Base-by-base conservation (phyloP, 2,113 vertebrate genomes). In the Balaeniceps rex region DNA sequence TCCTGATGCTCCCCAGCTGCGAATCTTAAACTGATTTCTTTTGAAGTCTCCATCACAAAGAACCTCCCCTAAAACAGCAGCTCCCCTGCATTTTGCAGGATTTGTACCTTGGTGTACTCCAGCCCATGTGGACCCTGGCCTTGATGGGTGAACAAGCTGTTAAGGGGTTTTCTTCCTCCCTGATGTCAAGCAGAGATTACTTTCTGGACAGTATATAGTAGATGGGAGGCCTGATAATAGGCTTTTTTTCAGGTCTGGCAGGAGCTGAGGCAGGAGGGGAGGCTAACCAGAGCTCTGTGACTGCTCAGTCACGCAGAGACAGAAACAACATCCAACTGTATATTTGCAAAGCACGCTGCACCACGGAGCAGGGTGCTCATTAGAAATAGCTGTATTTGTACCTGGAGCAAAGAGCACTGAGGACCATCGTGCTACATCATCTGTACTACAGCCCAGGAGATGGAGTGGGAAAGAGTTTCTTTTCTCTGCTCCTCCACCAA, bases 191-290 rank as follows among this genome's bases (percentile, higher is more conserved):
- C 42, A 68, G 70, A 91, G 65, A 71, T 85, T 89, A 87, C 51
- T 79, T 95, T 94, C 69, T 91, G 74, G 49, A 51, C n/a, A 68
- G 54, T n/a, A 81, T 34, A n/a, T 57, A 69, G 66, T 55, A 83
- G 82, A 80, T 61, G 25, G 42, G 80, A 85, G 44, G 40, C 44
- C 58, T 11, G 5, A 38, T 86, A 88, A 42, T 38, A 64, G 33
- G 8, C 5, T 94, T 47, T 47, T 31, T 81, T 83, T 55, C 42
- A 63, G 46, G 33, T 83, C 31, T 77, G 68, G 25, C 12, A 51
- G 55, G 54, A 83, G 25, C 40, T 66, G 28, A 86, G 49, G 22
- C 31, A 83, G 55, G 71, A 57, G 79, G 21, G 40, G 68, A 63
- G 19, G 46, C 60, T 71, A 80, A 63, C 46, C 17, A 95, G 38